These are phyloP conservation scores for Apoda limacodes DNA, from an alignment of 2,888 invertebrate species.

Conservation along the genomic window DNA sequence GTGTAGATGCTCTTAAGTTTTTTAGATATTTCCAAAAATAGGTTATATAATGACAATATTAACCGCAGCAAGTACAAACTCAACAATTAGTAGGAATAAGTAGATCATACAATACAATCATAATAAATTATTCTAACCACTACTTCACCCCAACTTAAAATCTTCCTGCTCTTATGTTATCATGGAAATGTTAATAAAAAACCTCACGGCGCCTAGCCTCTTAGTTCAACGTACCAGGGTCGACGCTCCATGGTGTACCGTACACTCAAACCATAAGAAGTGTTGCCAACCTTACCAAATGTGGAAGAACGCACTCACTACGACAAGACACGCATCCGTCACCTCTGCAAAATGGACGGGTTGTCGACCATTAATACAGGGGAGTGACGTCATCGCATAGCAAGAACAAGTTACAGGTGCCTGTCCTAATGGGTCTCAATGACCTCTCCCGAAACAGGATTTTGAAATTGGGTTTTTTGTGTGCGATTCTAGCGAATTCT, in stretches of 20 bases:
- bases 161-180: too few relatives aligned
- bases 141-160: constrained; percentile 21
- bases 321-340: constrained; percentile 33
- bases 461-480: too few relatives aligned
- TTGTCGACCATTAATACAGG: constrained; percentile 36
- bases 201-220: constrained; percentile 41
- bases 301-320: constrained; percentile 31
- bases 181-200: constrained; percentile 36
- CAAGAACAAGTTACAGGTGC: constrained; percentile 57
- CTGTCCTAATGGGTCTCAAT: constrained; percentile 30
- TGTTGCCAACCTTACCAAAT: constrained; percentile 45
- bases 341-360: constrained; percentile 35
- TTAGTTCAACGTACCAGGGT: constrained; percentile 62
- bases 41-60: too few relatives aligned
- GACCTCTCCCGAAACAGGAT: too few relatives aligned
- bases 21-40: too few relatives aligned
- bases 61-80: too few relatives aligned
- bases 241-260: constrained; percentile 59
- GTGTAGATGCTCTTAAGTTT: too few relatives aligned
- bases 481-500: too few relatives aligned
- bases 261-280: constrained; percentile 56
- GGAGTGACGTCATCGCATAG: constrained; percentile 54
- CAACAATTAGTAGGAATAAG: too few relatives aligned
- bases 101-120: too few relatives aligned
- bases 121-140: too few relatives aligned